These are phyloP conservation scores for Ochropleura leucogaster DNA, from an alignment of 2,888 invertebrate species.

Conservation along the genomic window DNA sequence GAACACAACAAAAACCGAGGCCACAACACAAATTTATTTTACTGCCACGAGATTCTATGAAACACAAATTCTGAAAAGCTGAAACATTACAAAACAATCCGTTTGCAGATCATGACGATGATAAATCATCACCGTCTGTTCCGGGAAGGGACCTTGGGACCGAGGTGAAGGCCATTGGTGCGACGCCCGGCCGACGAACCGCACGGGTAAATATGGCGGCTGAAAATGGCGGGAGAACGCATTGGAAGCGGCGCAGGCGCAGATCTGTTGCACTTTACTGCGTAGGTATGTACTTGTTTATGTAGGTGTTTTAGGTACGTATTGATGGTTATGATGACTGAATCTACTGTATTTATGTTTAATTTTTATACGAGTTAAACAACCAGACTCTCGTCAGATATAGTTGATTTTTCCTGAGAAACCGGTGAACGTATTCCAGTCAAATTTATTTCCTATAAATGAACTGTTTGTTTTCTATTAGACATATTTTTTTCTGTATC, in stretches of 20 bases:
- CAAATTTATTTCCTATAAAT: no score
- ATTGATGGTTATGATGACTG: neutral
- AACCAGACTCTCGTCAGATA: no score
- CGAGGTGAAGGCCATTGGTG: constrained; percentile 82
- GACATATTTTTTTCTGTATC: no score
- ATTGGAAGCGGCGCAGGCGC: constrained; percentile 64
- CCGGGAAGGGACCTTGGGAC: constrained; percentile 78
- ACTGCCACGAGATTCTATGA: constrained; percentile 58
- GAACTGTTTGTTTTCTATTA: no score
- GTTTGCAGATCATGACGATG: constrained; percentile 64
- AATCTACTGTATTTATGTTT: neutral
- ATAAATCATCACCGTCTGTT: constrained; percentile 67
- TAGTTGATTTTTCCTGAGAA: no score
- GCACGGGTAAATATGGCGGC: constrained; percentile 76
- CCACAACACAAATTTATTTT: constrained; percentile 24
- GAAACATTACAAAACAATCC: constrained; percentile 56
- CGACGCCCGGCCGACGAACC: constrained; percentile 83
- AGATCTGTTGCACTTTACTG: constrained; percentile 45
- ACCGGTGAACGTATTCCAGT: no score
- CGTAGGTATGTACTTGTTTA: constrained; percentile 6
- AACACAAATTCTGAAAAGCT: constrained; percentile 46
- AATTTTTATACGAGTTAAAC: neutral
- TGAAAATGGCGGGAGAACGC: constrained; percentile 65
- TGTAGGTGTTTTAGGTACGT: constrained; percentile 7
- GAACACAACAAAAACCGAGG: neutral